Evolutionary conservation across 2,888 invertebrate genomes (phyloP), one percentile per base, ranked within the genome.

Genomic region (Zaprionus obscuricornis): DNA sequence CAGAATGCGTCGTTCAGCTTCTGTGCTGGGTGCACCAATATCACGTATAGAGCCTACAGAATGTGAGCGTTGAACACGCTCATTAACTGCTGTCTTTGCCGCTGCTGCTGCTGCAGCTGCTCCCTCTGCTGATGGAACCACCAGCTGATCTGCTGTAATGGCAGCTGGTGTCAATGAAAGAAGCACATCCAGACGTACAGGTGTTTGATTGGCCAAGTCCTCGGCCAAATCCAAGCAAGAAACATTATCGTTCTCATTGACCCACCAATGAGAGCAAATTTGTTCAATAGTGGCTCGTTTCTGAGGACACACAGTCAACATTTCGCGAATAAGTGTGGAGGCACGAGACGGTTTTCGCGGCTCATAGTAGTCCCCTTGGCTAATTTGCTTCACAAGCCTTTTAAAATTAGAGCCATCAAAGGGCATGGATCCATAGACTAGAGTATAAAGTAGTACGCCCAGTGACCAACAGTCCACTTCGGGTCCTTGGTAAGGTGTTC

Each of bases 401-500:
- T 98, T 98, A 91, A 99, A 99, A 91, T 99, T 98, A 66, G 97
- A 97, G 62, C 99, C 99, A 91, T 99, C 99, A 90, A 99, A 99
- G 47, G 96, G 99, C 99, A 99, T 99, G 70, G 98, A 98, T 78
- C 99, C 99, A 90, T 99, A 99, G 73, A 99, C 98, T 87, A 99
- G 92, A 37, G 99, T 99, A 90, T 99, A 99, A 6, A 99, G 92
- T 39, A 99, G 92, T 40, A 99, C 99, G 50, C 99, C 99, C 64
- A 99, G 91, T 16, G 98, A 98, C 99, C 95, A 96, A 88, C 95
- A 95, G 88, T 96, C 95, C 43, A 95, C 98, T 93, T 99, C 99
- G 2, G 99, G 99, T 3, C 99, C 99, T 87, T 96, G 95, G 89
- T 98, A 98, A 0, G 98, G 98, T 5, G 96, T 96, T 65, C 98